Evolutionary conservation across 2,113 vertebrate genomes (phyloP).

Genomic region (Pluvianellus socialis): DNA sequence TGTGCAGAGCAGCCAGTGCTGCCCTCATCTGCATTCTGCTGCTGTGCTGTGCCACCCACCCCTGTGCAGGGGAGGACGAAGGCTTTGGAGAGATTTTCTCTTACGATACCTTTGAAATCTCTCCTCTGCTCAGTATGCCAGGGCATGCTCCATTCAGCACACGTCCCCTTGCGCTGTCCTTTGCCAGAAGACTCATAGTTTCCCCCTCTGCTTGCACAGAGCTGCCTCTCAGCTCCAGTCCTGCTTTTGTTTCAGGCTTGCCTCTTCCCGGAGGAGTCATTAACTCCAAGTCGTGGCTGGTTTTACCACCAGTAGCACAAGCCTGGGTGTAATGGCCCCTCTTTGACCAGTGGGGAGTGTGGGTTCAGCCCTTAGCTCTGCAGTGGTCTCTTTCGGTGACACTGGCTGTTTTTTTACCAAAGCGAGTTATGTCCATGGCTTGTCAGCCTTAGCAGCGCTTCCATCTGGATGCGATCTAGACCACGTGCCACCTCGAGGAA

Average conservation of each 20-base stretch:
- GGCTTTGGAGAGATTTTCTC: background rate
- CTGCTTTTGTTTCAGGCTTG: background rate
- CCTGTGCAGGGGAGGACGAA: background rate
- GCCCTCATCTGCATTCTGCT: background rate
- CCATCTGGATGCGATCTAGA: background rate
- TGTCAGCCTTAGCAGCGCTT: background rate
- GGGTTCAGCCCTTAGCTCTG: background rate
- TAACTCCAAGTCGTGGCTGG: background rate
- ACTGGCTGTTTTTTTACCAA: background rate
- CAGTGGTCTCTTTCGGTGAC: background rate
- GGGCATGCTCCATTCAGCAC: background rate
- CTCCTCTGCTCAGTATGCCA: background rate
- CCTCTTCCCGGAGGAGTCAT: background rate
- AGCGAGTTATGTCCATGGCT: background rate
- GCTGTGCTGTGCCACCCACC: background rate
- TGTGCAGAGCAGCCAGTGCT: background rate
- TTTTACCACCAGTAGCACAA: background rate
- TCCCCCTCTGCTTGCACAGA: background rate
- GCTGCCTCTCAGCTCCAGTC: background rate
- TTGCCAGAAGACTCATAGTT: background rate
- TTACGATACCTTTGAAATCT: background rate
- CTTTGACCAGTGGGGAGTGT: background rate
- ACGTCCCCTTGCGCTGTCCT: constrained; percentile 13
- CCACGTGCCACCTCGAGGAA: background rate
- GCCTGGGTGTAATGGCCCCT: background rate